Conservation (phyloP, 2,113 vertebrate species). For the Ciconia maguari region DNA sequence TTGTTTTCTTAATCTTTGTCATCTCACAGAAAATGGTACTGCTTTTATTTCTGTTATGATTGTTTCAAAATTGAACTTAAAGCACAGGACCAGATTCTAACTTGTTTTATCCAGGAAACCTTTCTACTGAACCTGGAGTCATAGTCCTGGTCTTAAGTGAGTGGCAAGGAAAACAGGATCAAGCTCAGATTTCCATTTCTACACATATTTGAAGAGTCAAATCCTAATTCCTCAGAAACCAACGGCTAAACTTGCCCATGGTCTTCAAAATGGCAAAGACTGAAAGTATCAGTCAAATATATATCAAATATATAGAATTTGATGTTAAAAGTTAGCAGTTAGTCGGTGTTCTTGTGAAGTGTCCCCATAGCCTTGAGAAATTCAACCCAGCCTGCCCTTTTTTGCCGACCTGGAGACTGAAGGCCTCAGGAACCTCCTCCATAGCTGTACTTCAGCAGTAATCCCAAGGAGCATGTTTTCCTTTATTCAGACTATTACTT, state of each 20-base stretch:
- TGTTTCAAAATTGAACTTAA: not conserved
- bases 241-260: not conserved
- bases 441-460: not conserved
- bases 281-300: not conserved
- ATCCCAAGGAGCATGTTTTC: not conserved
- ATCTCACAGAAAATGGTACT: not conserved
- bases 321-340: not conserved
- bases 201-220: not conserved
- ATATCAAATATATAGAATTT: not conserved
- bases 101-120: not conserved
- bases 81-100: not conserved
- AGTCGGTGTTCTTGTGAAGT: fast-evolving
- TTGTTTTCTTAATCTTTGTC: not conserved
- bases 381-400: not conserved
- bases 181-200: not conserved
- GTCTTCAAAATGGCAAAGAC: not conserved
- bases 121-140: not conserved
- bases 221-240: not conserved
- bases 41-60: not conserved
- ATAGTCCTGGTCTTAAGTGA: not conserved
- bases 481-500: not conserved
- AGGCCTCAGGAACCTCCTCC: not conserved
- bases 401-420: not conserved
- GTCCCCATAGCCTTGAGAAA: not conserved
- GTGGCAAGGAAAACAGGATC: not conserved